Conservation (phyloP, 1,140 invertebrate genomes). For the Phocides pigmalion region DNA sequence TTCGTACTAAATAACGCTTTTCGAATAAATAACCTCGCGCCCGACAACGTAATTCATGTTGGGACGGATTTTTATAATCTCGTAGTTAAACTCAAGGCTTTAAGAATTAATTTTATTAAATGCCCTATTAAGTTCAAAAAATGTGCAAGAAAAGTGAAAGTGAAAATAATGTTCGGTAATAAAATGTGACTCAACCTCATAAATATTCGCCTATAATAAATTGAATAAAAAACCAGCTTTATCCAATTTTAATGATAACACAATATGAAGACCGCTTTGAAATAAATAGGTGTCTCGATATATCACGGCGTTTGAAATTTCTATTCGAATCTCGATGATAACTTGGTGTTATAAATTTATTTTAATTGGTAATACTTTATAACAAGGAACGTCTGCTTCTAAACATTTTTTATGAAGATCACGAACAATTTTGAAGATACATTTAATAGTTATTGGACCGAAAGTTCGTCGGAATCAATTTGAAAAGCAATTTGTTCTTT, state of each 20-base stretch:
- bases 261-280: constrained; percentile 15
- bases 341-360: constrained; percentile 58
- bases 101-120: too few species aligned
- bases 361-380: constrained; percentile 71
- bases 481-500: constrained; percentile 10
- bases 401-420: constrained; percentile 51
- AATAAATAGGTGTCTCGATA: constrained; percentile 40
- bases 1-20: constrained; percentile 31
- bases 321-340: constrained; percentile 49
- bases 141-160: not conserved
- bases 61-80: constrained; percentile 12
- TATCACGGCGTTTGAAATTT: constrained; percentile 50
- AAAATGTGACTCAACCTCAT: not conserved
- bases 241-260: not conserved
- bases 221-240: too few species aligned
- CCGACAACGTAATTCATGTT: constrained; percentile 23
- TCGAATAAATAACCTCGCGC: constrained; percentile 1
- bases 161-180: too few species aligned
- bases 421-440: constrained; percentile 47
- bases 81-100: not conserved
- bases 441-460: constrained; percentile 29
- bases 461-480: constrained; percentile 13
- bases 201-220: too few species aligned
- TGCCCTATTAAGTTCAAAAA: too few species aligned
- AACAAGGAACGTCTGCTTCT: constrained; percentile 56